Conservation (phyloP, 2,797 vertebrate species). For the Premnoplex brunnescens region DNA sequence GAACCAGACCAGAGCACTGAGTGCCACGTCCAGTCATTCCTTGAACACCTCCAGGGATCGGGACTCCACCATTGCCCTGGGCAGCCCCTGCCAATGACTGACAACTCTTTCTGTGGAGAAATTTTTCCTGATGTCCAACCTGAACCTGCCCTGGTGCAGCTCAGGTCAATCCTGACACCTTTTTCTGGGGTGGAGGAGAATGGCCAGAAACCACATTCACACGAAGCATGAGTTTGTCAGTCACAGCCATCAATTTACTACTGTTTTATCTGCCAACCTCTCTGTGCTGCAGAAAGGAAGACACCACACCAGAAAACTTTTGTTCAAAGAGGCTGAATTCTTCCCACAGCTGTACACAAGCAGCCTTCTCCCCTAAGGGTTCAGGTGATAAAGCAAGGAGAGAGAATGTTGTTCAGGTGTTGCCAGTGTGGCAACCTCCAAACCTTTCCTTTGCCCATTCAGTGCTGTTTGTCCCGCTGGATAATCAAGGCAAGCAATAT, state of each 20-base stretch:
- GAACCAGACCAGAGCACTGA: background rate
- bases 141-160: background rate
- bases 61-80: background rate
- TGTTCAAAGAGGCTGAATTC: background rate
- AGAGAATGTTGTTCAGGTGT: background rate
- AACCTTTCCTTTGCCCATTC: background rate
- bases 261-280: background rate
- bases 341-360: background rate
- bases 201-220: background rate
- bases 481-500: background rate
- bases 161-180: background rate
- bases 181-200: fast-evolving
- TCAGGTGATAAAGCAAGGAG: background rate
- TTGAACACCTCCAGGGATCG: background rate
- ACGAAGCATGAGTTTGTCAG: background rate
- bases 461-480: background rate
- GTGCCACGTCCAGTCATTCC: background rate
- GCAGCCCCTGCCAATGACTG: too few relatives aligned
- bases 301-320: background rate
- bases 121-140: background rate
- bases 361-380: background rate
- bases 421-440: background rate
- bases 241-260: fast-evolving
- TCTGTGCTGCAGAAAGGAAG: background rate
- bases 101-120: background rate